These are phyloP conservation scores for Scaptomyza hsui DNA, from an alignment of 1,140 invertebrate genomes.

Conservation along the genomic window DNA sequence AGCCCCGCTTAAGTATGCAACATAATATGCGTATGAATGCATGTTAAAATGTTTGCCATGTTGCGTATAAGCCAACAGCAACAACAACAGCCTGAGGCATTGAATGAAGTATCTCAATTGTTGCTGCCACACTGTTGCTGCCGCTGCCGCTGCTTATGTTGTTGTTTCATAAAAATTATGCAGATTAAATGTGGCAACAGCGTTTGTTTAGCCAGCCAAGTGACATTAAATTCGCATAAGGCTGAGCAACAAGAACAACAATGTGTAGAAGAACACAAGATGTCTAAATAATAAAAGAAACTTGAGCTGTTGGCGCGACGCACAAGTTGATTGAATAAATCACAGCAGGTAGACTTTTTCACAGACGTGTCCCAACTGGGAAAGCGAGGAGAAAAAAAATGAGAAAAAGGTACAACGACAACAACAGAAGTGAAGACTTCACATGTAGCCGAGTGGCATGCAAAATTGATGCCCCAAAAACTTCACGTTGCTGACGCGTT, in stretches of 20 bases:
- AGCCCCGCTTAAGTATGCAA: constrained; percentile 23
- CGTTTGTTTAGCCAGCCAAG: constrained; percentile 53
- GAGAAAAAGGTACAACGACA: constrained; percentile 8
- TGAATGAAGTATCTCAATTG: constrained; percentile 5
- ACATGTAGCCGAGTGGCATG: constrained; percentile 46
- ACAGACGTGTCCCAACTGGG: neutral
- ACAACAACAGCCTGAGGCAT: constrained; percentile 15
- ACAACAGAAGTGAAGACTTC: constrained; percentile 18
- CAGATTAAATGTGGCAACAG: constrained; percentile 77
- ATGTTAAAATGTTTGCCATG: constrained; percentile 12
- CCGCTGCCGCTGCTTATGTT: constrained; percentile 6
- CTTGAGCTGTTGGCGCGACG: constrained; percentile 53
- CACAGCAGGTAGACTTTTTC: constrained; percentile 63
- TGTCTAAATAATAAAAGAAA: constrained; percentile 79
- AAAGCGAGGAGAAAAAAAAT: neutral
- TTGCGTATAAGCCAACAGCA: constrained; percentile 37
- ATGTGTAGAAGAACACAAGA: constrained; percentile 47
- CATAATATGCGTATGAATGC: neutral
- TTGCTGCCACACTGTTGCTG: neutral
- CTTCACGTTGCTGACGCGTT: constrained; percentile 37
- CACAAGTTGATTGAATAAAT: constrained; percentile 81
- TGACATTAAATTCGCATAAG: constrained; percentile 78
- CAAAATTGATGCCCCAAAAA: constrained; percentile 53
- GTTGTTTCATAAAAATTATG: constrained; percentile 74
- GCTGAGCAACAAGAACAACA: constrained; percentile 25